Conservation (phyloP, 1,140 invertebrate genomes). For the Drosophila pachea region DNA sequence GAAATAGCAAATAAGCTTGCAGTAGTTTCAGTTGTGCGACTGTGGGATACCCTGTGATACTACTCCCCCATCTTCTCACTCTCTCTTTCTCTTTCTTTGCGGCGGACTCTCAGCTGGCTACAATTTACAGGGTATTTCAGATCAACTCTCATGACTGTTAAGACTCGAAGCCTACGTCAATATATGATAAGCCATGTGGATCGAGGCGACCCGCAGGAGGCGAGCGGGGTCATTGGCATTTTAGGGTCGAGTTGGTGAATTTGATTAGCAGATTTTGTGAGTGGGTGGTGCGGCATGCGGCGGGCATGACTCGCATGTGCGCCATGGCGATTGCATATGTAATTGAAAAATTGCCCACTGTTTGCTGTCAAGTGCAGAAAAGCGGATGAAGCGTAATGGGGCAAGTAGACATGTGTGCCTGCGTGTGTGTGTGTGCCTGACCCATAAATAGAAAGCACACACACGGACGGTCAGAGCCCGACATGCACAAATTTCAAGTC, state of each 20-base stretch:
- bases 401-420: constrained; percentile 5
- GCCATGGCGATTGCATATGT: constrained; percentile 42
- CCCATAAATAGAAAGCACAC: constrained; percentile 36
- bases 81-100: too few relatives aligned
- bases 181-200: constrained; percentile 42
- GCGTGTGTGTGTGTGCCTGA: constrained; percentile 9
- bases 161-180: constrained; percentile 9
- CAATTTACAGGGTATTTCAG: neutral
- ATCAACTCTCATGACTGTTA: neutral
- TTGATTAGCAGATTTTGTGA: constrained; percentile 52
- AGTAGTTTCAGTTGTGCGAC: neutral
- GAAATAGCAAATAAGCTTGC: constrained; percentile 8
- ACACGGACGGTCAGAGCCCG: constrained; percentile 5
- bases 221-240: constrained; percentile 46
- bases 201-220: constrained; percentile 6
- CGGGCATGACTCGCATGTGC: constrained; percentile 21
- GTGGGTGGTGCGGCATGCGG: constrained; percentile 47
- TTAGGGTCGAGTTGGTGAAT: constrained; percentile 27
- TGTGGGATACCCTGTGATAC: neutral
- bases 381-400: constrained; percentile 16
- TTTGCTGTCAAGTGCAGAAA: constrained; percentile 45
- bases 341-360: constrained; percentile 65
- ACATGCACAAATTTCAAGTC: constrained; percentile 18
- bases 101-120: too few relatives aligned
- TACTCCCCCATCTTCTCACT: too few relatives aligned